phyloP scores from a whole-genome alignment of 2,797 vertebrate genomes.

The Clarias laeviceps region DNA sequence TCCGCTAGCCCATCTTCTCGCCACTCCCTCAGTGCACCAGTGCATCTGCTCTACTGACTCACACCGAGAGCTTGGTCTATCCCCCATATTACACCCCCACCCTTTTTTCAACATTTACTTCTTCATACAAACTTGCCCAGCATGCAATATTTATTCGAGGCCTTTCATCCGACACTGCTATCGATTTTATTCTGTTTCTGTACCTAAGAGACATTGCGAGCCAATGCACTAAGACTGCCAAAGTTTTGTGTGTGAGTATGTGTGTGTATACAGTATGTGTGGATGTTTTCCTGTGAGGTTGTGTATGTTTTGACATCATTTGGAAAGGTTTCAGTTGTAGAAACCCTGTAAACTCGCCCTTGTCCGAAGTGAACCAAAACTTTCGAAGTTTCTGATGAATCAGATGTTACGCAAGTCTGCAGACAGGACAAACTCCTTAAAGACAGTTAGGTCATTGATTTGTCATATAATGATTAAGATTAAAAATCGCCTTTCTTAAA shows the following conservation, averaged over 20 bases:
- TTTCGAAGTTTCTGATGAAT: not conserved
- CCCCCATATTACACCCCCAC: conserved; percentile 7
- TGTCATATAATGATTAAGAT: not conserved
- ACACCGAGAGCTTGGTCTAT: conserved; percentile 29
- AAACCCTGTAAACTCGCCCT: conserved; percentile 15
- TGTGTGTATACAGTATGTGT: not conserved
- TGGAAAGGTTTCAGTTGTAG: conserved; percentile 17
- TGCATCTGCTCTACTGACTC: conserved; percentile 47
- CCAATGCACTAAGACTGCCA: conserved; percentile 33
- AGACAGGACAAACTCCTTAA: not conserved
- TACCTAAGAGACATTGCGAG: conserved; percentile 39
- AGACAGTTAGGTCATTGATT: not conserved
- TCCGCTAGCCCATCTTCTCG: conserved; percentile 30
- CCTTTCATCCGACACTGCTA: conserved; percentile 49
- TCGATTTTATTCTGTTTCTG: conserved; percentile 48
- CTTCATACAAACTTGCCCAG: conserved; percentile 62
- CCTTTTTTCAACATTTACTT: conserved; percentile 46
- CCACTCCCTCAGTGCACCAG: conserved; percentile 27
- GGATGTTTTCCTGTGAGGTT: conserved; percentile 11
- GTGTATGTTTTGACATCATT: conserved; percentile 33
- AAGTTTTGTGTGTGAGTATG: conserved; percentile 29
- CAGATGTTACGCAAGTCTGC: not conserved
- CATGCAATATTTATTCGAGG: conserved; percentile 63
- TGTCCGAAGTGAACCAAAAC: not conserved
- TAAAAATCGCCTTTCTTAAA: not conserved